Percentiles rank a stretch among this genome's conserved stretches.
Conservation (phyloP, 2,888 invertebrate species). For the Eupithecia tripunctaria region DNA sequence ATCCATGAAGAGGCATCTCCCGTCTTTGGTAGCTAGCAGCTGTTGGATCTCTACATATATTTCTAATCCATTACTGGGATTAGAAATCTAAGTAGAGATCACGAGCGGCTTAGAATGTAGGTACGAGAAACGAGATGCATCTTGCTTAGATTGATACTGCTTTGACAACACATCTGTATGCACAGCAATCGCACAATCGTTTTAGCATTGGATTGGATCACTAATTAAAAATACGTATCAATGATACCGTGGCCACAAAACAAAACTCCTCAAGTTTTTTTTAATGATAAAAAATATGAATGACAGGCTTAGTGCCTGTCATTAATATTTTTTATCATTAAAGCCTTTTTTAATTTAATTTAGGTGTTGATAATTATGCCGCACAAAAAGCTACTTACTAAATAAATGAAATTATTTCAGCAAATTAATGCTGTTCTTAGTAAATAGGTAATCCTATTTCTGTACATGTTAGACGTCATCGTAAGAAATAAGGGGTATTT, state of each 20-base stretch:
- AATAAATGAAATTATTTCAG: background rate
- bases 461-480: background rate
- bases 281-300: background rate
- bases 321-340: no score
- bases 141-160: background rate
- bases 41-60: no score
- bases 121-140: background rate
- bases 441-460: background rate
- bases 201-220: background rate
- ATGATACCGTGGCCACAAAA: background rate
- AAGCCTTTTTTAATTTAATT: background rate
- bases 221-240: background rate
- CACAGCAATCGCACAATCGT: background rate
- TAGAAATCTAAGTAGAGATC: constrained; percentile 14
- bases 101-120: background rate
- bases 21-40: background rate
- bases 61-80: no score
- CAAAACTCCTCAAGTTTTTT: background rate
- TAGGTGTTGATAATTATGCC: background rate
- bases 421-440: background rate
- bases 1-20: no score
- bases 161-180: background rate
- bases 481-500: background rate
- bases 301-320: no score
- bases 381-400: background rate